Conservation (phyloP, 2,888 invertebrate species). For the Oegoconia quadripuncta region DNA sequence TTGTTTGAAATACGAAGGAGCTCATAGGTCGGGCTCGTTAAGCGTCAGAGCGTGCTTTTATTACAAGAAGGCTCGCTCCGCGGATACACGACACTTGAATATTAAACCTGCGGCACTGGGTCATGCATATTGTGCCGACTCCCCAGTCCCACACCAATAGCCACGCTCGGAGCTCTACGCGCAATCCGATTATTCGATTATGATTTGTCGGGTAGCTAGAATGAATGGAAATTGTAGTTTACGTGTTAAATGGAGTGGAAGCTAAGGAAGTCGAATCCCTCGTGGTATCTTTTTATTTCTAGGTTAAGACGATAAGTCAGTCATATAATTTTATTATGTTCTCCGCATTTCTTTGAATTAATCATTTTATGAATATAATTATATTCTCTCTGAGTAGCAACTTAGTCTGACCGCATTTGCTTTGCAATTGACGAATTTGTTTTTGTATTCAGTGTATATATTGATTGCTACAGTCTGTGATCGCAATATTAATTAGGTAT, state of each 20-base stretch:
- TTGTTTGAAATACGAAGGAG: constrained; percentile 76
- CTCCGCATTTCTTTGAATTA: too few species aligned
- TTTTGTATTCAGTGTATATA: too few species aligned
- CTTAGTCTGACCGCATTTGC: too few species aligned
- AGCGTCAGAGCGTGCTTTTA: constrained; percentile 77
- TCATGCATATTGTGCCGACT: constrained; percentile 68
- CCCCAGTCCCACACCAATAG: constrained; percentile 43
- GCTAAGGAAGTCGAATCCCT: too few species aligned
- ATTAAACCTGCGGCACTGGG: constrained; percentile 67
- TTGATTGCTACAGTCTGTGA: too few species aligned
- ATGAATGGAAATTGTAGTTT: background rate
- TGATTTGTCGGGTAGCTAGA: background rate
- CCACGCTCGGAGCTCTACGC: constrained; percentile 34
- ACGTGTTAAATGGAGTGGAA: background rate
- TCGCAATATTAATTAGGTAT: too few species aligned
- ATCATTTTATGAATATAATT: too few species aligned
- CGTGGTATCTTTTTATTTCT: too few species aligned
- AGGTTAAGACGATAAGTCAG: too few species aligned
- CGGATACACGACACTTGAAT: constrained; percentile 66
- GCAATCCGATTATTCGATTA: constrained; percentile 42
- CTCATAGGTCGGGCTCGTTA: constrained; percentile 75
- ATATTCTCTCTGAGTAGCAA: too few species aligned
- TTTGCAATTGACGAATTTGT: too few species aligned
- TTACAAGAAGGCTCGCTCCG: constrained; percentile 68
- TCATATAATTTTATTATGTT: too few species aligned